Evolutionary conservation across 2,797 vertebrate species (phyloP).

Genomic region (Enteromius thamalakanensis): DNA sequence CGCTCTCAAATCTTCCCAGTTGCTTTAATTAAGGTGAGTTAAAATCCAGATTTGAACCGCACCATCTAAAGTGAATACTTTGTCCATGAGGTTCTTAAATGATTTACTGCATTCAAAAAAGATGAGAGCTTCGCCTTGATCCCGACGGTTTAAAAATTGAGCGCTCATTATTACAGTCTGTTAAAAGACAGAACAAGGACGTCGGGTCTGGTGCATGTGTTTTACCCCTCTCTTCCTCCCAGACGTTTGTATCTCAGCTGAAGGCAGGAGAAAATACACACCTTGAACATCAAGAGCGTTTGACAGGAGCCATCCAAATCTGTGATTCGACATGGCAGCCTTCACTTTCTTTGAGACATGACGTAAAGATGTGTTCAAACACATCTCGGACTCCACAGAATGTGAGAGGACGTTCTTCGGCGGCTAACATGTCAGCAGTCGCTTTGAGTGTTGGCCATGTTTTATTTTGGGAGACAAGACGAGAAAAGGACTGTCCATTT

Average conservation of each 20-base stretch:
- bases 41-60: constrained; percentile 28
- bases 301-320: constrained; percentile 36
- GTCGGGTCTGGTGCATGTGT: not conserved
- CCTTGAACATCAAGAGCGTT: constrained; percentile 44
- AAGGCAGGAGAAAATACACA: constrained; percentile 32
- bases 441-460: constrained; percentile 12
- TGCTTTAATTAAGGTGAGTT: constrained; percentile 33
- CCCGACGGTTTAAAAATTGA: constrained; percentile 42
- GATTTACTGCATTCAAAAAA: constrained; percentile 33
- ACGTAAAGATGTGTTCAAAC: constrained; percentile 40
- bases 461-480: constrained; percentile 37
- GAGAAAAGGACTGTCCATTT: constrained; percentile 4
- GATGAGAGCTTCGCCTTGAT: constrained; percentile 37
- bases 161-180: constrained; percentile 41
- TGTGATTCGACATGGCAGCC: constrained; percentile 51
- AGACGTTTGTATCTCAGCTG: constrained; percentile 8
- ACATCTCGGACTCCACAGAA: constrained; percentile 9
- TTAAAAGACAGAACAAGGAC: constrained; percentile 44
- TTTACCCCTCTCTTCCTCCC: not conserved
- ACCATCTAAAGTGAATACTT: constrained; percentile 33
- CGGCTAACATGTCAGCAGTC: constrained; percentile 16
- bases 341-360: constrained; percentile 40
- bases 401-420: constrained; percentile 15
- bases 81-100: constrained; percentile 37
- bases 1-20: constrained; percentile 17